These are phyloP conservation scores for Lycodopsis pacificus DNA, from an alignment of 2,797 vertebrate species.

Conservation along the genomic window DNA sequence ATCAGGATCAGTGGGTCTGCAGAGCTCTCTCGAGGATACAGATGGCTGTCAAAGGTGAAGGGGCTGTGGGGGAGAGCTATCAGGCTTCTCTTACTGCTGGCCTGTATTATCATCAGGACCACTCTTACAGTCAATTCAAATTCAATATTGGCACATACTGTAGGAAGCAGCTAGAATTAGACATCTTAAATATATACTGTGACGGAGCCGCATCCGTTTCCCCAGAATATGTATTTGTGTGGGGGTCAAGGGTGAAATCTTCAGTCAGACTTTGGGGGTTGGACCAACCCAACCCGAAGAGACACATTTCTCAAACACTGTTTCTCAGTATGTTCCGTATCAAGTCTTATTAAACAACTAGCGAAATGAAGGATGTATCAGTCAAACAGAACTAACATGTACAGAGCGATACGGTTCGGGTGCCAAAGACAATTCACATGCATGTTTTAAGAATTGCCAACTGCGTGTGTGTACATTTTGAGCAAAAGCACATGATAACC, in stretches of 20 bases:
- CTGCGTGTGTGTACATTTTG: neutral
- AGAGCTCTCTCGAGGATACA: constrained; percentile 61
- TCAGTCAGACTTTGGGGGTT: neutral
- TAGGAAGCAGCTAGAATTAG: constrained; percentile 6
- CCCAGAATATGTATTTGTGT: constrained; percentile 22
- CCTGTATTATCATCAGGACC: constrained; percentile 46
- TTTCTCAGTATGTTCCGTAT: neutral
- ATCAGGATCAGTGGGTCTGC: constrained; percentile 77
- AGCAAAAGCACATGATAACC: neutral
- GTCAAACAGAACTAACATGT: neutral
- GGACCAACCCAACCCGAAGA: neutral
- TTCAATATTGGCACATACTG: neutral
- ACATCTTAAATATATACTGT: constrained; percentile 4
- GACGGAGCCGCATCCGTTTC: constrained; percentile 27
- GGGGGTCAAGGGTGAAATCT: neutral
- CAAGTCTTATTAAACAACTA: neutral
- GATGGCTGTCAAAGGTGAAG: constrained; percentile 49
- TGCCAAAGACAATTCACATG: neutral
- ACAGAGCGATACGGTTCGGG: neutral
- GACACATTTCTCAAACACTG: neutral
- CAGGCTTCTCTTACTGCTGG: constrained; percentile 47
- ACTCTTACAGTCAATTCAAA: constrained; percentile 44
- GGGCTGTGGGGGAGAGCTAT: constrained; percentile 12
- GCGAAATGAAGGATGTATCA: neutral
- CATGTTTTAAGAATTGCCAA: neutral